These are phyloP conservation scores for Ifrita kowaldi DNA, from an alignment of 2,113 vertebrate genomes.

Conservation along the genomic window DNA sequence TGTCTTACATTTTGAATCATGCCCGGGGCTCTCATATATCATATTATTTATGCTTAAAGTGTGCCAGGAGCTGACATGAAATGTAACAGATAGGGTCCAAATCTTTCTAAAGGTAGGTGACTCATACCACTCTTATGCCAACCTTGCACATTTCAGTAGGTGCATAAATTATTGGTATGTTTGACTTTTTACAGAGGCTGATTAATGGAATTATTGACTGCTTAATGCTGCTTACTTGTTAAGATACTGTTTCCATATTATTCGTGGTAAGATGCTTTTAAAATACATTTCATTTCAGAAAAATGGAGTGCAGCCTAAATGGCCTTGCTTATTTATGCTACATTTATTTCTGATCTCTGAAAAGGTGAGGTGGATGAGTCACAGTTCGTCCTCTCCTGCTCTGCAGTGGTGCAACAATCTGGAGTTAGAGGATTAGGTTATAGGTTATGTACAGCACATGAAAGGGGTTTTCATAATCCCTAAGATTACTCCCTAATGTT, in stretches of 20 bases:
- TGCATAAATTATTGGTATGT: background rate
- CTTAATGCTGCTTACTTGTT: background rate
- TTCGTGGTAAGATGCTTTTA: background rate
- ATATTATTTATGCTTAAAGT: background rate
- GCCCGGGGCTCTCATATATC: background rate
- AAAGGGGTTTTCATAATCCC: background rate
- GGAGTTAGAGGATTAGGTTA: background rate
- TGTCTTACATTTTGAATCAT: background rate
- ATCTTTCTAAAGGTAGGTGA: background rate
- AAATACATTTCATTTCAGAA: background rate
- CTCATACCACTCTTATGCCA: background rate
- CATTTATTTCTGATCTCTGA: background rate
- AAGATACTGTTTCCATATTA: background rate
- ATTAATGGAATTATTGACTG: background rate
- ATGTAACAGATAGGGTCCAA: background rate
- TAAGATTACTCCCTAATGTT: background rate
- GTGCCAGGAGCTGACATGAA: background rate
- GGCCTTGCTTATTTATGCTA: background rate
- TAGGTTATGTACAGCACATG: background rate
- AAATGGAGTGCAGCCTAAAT: background rate
- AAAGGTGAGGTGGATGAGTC: background rate
- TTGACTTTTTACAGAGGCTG: background rate
- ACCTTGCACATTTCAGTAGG: background rate
- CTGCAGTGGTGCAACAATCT: background rate
- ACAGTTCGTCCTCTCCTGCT: background rate